These are phyloP conservation scores for Neosalanx taihuensis DNA, from an alignment of 2,797 vertebrate genomes.

Conservation along the genomic window DNA sequence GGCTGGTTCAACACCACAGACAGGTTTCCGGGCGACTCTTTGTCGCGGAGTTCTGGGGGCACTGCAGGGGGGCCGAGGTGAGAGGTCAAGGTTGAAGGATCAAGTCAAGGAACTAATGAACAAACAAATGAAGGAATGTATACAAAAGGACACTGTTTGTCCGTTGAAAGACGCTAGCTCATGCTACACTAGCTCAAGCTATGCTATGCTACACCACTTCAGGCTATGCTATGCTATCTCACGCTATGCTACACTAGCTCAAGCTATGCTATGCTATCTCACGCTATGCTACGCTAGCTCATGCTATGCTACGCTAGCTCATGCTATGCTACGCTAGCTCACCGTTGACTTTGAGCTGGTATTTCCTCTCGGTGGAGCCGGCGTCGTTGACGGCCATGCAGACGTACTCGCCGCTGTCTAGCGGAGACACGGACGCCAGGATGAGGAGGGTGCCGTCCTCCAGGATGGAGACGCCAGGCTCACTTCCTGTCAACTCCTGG, in stretches of 20 bases:
- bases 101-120: not conserved
- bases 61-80: constrained; percentile 67
- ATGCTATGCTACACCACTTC: too few species aligned
- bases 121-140: not conserved
- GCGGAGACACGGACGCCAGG: constrained; percentile 81
- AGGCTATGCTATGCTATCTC: too few species aligned
- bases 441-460: constrained; percentile 84
- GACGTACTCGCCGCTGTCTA: constrained; percentile 88
- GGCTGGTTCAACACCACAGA: constrained; percentile 84
- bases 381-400: constrained; percentile 91
- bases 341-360: constrained; percentile 94
- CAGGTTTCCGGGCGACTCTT: constrained; percentile 74
- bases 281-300: too few species aligned
- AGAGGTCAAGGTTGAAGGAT: not conserved
- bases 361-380: constrained; percentile 89
- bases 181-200: too few species aligned
- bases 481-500: constrained; percentile 81
- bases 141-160: not conserved
- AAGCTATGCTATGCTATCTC: too few species aligned
- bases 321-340: constrained; percentile 33
- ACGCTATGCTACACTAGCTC: too few species aligned
- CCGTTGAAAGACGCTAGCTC: too few species aligned
- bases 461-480: constrained; percentile 85
- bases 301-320: too few species aligned
- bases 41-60: constrained; percentile 84